A percentile compares a stretch with the other conserved stretches of the same genome.
These are phyloP conservation scores for Tiliacea aurago DNA, from an alignment of 2,888 invertebrate species.

Conservation along the genomic window DNA sequence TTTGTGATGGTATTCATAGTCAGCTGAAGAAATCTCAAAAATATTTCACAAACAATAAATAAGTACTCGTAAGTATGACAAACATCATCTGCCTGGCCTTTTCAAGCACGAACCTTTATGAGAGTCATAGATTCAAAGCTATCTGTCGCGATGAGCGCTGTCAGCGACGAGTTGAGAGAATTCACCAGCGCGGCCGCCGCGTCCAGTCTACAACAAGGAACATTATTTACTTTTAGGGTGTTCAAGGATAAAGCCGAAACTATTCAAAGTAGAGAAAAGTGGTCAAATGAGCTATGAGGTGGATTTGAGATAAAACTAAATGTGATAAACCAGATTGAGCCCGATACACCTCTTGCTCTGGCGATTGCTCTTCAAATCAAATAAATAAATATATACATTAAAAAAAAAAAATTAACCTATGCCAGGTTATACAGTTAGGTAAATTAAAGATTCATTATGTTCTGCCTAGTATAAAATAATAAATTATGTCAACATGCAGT, in stretches of 20 bases:
- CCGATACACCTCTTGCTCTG: no score
- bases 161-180: slow-evolving; percentile 93
- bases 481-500: no score
- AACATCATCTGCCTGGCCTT: not conserved
- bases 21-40: not conserved
- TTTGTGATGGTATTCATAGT: not conserved
- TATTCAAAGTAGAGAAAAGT: no score
- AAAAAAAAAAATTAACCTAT: no score
- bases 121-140: slow-evolving; percentile 94
- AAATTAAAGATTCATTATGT: no score
- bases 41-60: not conserved
- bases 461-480: no score
- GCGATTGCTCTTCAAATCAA: no score
- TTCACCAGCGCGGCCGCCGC: slow-evolving; percentile 91
- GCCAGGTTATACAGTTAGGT: no score
- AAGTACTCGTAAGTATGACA: not conserved
- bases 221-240: not conserved
- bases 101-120: slow-evolving; percentile 87
- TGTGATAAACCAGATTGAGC: no score
- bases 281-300: no score
- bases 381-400: no score
- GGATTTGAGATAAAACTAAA: no score
- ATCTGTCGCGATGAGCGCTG: slow-evolving; percentile 94
- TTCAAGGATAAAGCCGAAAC: not conserved
- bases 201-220: slow-evolving; percentile 81